Conservation (phyloP, 1,140 invertebrate genomes). For the Hyposmocoma kahamanoa region DNA sequence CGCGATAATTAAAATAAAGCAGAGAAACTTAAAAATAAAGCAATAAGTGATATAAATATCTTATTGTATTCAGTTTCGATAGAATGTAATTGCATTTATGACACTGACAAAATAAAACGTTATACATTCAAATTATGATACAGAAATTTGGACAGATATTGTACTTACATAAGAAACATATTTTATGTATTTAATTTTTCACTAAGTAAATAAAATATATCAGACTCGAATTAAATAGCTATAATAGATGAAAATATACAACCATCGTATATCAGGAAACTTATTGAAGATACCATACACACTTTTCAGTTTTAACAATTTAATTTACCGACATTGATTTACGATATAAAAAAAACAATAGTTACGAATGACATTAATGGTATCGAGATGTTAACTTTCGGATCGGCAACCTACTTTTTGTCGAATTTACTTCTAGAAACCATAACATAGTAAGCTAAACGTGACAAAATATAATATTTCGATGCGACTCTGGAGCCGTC, state of each 20-base stretch:
- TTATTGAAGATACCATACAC: slow-evolving; percentile 62
- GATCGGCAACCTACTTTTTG: too few relatives aligned
- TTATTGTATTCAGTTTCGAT: slow-evolving; percentile 64
- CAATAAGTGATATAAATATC: slow-evolving; percentile 43
- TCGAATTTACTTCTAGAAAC: slow-evolving; percentile 21
- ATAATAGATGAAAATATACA: slow-evolving; percentile 36
- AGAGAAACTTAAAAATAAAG: slow-evolving; percentile 20
- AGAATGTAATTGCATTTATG: slow-evolving; percentile 63
- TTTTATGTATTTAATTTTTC: not conserved
- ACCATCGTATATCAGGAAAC: slow-evolving; percentile 20
- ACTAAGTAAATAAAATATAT: not conserved
- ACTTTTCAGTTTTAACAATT: slow-evolving; percentile 52
- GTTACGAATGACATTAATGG: too few relatives aligned
- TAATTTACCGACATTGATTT: slow-evolving; percentile 46
- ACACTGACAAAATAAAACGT: slow-evolving; percentile 44
- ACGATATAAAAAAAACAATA: slow-evolving; percentile 48
- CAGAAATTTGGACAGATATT: slow-evolving; percentile 31
- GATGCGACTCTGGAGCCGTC: slow-evolving; percentile 60
- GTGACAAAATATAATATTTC: slow-evolving; percentile 46
- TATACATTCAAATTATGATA: slow-evolving; percentile 28
- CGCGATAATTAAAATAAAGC: slow-evolving; percentile 7
- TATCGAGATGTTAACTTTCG: too few relatives aligned
- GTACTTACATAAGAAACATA: not conserved
- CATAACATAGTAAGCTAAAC: slow-evolving; percentile 37
- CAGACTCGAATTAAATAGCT: not conserved